Conservation (phyloP, 1,140 invertebrate genomes). For the Anagrus nilaparvatae region DNA sequence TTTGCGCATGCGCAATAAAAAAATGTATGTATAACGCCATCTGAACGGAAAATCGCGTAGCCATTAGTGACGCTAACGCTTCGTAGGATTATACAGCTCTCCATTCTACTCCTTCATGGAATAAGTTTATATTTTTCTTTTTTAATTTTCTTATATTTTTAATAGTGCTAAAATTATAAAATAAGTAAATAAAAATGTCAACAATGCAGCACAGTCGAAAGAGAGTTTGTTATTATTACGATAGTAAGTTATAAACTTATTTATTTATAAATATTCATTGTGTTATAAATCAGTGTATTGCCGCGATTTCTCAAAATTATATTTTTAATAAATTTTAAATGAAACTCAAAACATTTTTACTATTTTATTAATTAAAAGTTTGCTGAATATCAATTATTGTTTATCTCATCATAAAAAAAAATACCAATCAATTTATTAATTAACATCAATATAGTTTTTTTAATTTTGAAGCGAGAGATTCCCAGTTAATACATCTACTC, state of each 20-base stretch:
- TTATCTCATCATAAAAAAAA: not conserved
- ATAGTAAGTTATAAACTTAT: conserved; percentile 67
- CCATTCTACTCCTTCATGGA: conserved; percentile 17
- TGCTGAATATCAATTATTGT: not conserved
- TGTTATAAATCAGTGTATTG: not conserved
- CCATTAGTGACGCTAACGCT: conserved; percentile 12
- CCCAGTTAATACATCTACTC: conserved; percentile 11
- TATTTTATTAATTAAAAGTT: not conserved
- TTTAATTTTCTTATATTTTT: too few relatives aligned
- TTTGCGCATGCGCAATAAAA: too few relatives aligned
- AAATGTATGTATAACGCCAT: too few relatives aligned
- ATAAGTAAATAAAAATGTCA: conserved; percentile 54
- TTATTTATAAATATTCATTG: not conserved
- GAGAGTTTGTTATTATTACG: conserved; percentile 96
- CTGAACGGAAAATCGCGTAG: too few relatives aligned
- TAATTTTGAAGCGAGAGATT: conserved; percentile 30
- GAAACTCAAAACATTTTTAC: too few relatives aligned
- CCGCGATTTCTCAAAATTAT: not conserved
- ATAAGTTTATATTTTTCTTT: too few relatives aligned
- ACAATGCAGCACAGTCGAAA: conserved; percentile 79
- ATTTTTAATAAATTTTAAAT: too few relatives aligned
- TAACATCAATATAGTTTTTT: conserved; percentile 29
- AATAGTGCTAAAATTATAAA: too few relatives aligned
- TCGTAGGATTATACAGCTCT: conserved; percentile 14
- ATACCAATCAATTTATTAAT: too few relatives aligned